Conservation (phyloP, 2,888 invertebrate species). For the Platycheirus albimanus region DNA sequence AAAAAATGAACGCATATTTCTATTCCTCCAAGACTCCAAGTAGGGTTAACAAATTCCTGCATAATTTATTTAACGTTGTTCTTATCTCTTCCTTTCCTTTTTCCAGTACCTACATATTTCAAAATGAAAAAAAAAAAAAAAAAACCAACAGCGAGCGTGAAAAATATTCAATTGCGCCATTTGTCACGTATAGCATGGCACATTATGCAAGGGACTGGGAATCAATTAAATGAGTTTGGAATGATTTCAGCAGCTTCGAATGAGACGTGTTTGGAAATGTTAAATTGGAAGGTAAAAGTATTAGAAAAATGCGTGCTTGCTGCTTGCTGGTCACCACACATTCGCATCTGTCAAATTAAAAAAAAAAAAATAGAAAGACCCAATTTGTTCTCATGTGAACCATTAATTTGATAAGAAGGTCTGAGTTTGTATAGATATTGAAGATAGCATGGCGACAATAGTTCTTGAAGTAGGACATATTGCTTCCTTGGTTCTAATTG, state of each 20-base stretch:
- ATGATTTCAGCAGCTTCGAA: slow-evolving; percentile 52
- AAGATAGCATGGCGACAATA: not conserved
- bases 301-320: slow-evolving; percentile 42
- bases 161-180: slow-evolving; percentile 69
- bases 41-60: slow-evolving; percentile 70
- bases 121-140: slow-evolving; percentile 34
- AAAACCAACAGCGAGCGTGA: slow-evolving; percentile 37
- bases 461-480: not conserved
- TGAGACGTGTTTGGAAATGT: slow-evolving; percentile 65
- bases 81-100: slow-evolving; percentile 23
- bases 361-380: not conserved
- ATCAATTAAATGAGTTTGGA: slow-evolving; percentile 68
- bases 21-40: slow-evolving; percentile 28
- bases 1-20: slow-evolving; percentile 40
- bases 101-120: not conserved
- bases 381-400: not conserved
- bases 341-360: not conserved
- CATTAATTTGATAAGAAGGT: not conserved
- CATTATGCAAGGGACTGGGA: slow-evolving; percentile 65
- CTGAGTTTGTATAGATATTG: no score
- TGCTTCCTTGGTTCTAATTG: not conserved
- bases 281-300: slow-evolving; percentile 42
- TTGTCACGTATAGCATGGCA: slow-evolving; percentile 69
- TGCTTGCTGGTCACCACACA: slow-evolving; percentile 6
- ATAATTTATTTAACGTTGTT: slow-evolving; percentile 60